phyloP scores from a whole-genome alignment of 1,140 invertebrate genomes.

The Procambarus virginalis region DNA sequence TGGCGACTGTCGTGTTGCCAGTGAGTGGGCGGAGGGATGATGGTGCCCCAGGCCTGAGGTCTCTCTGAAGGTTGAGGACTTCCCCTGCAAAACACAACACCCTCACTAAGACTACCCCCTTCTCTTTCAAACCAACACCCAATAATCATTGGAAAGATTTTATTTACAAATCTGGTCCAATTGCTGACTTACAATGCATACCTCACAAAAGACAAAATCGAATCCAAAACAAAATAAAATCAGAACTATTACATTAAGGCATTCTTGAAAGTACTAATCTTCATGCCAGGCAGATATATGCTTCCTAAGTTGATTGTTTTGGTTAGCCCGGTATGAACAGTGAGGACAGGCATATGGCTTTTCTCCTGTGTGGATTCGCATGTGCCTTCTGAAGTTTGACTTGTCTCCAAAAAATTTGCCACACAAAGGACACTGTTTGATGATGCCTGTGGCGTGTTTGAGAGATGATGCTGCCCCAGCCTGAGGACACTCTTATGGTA shows the following conservation, averaged over 20 bases:
- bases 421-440: slow-evolving; percentile 57
- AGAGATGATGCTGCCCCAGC: slow-evolving; percentile 23
- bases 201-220: background rate
- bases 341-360: slow-evolving; percentile 78
- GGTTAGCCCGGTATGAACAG: slow-evolving; percentile 78
- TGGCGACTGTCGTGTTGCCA: slow-evolving; percentile 37
- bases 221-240: background rate
- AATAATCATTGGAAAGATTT: background rate
- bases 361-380: slow-evolving; percentile 70
- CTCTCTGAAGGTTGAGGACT: slow-evolving; percentile 55
- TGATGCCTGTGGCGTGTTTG: slow-evolving; percentile 76
- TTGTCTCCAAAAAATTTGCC: slow-evolving; percentile 59
- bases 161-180: background rate
- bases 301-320: slow-evolving; percentile 62
- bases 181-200: slow-evolving; percentile 10
- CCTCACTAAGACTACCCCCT: slow-evolving; percentile 56
- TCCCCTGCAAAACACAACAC: slow-evolving; percentile 66
- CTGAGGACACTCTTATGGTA: slow-evolving; percentile 26
- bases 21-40: slow-evolving; percentile 44
- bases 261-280: background rate
- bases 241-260: background rate
- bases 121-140: slow-evolving; percentile 26
- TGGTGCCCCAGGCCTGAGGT: slow-evolving; percentile 56
- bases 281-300: slow-evolving; percentile 6
- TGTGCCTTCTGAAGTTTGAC: slow-evolving; percentile 58